Base-by-base conservation (phyloP, 2,797 vertebrate genomes). In the Toxotes lorentzi region DNA sequence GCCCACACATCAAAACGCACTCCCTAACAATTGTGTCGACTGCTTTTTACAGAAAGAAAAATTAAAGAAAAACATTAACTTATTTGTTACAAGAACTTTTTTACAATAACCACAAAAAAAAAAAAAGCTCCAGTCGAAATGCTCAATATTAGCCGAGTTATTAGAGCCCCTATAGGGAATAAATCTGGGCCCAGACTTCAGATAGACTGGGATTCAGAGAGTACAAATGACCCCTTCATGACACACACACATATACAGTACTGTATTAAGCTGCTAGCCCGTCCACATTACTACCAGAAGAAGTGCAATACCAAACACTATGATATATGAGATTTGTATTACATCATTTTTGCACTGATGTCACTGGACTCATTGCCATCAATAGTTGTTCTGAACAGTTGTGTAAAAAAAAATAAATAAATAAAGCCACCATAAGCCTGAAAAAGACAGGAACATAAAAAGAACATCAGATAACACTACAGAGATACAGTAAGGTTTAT, bases 401-500 rank as follows among this genome's bases (percentile, higher is more conserved):
- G 27, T 30, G 27, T 14, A 41, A 2, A 13, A 41, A 41, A 12
- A 41, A 41, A 13, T 4, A 56, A 30, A 53, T 6, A 19, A 57
- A 63, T 40, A 10, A 68, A 78, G 40, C n/a, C 5, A 30, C 13
- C 5, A 1, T 34, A 48, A 38, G 47, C 56, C 17, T 41, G 38
- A 54, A 21, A 45, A 38, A 41, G 5, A 40, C 7, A 23, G 66
- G 53, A 34, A 43, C 30, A 79, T 56, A 40, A 53, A 50, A 35
- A 40, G 9, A n/a, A 65, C 1, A 0, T 60, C 53, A 66, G 71
- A 84, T 62, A 61, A 54, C 41, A 51, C 64, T 69, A 70, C 75
- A 78, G 60, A 58, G 65, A 48, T 57, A 62, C 23, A 76, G 45
- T 51, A 3, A 40, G 32, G 56, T 84, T 81, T 78, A 71, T 78